Percentiles rank a stretch among this genome's conserved stretches.
Evolutionary conservation across 2,888 invertebrate genomes (phyloP).

Genomic region (Andrena fulva): DNA sequence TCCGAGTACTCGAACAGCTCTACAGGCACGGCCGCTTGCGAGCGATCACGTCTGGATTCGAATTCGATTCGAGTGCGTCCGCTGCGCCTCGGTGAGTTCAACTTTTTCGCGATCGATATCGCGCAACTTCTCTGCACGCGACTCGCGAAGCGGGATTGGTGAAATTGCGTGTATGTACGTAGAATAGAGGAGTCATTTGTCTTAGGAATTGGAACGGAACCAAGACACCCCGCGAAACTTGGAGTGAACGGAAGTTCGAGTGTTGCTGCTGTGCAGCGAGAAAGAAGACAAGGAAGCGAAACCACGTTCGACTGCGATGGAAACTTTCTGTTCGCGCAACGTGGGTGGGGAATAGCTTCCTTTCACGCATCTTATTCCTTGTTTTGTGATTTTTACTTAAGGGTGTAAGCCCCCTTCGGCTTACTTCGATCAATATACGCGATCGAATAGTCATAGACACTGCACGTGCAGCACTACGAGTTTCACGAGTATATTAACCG

Average conservation of each 20-base stretch:
- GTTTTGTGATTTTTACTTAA: too few relatives aligned
- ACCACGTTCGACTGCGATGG: background rate
- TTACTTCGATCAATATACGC: background rate
- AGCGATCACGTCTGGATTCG: background rate
- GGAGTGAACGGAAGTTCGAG: constrained; percentile 22
- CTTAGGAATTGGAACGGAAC: constrained; percentile 49
- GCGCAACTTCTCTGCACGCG: too few relatives aligned
- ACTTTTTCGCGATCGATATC: constrained; percentile 1
- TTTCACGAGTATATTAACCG: constrained; percentile 19
- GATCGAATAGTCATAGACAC: constrained; percentile 5
- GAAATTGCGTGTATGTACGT: background rate
- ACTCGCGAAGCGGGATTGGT: background rate
- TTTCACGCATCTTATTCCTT: too few relatives aligned
- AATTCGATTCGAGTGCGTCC: background rate
- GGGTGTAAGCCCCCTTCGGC: background rate
- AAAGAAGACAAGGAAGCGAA: constrained; percentile 34
- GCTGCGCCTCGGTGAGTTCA: background rate
- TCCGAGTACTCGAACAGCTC: too few relatives aligned
- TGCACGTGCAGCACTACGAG: constrained; percentile 17
- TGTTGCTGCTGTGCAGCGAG: background rate
- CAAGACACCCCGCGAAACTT: constrained; percentile 31
- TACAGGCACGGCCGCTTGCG: too few relatives aligned
- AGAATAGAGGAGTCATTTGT: constrained; percentile 18
- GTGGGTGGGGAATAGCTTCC: background rate
- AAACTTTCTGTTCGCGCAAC: background rate